Evolutionary conservation across 2,113 vertebrate genomes (phyloP).

Genomic region (Benitochromis conjunctus): DNA sequence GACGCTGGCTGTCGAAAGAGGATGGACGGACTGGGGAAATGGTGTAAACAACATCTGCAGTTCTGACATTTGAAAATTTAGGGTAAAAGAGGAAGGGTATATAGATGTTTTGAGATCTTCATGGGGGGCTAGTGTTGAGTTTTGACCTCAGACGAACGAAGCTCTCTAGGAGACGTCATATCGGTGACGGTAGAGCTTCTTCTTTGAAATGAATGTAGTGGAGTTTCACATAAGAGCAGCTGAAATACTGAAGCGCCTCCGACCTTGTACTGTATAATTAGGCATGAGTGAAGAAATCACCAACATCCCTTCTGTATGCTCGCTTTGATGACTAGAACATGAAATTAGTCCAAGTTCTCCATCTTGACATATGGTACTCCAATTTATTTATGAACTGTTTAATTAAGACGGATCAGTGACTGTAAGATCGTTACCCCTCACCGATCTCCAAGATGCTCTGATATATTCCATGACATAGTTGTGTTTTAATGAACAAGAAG

Average conservation of each 20-base stretch:
- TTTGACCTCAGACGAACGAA: constrained; percentile 33
- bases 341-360: constrained; percentile 4
- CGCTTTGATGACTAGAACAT: background rate
- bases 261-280: constrained; percentile 3
- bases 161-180: background rate
- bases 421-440: constrained; percentile 12
- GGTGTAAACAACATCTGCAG: constrained; percentile 20
- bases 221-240: background rate
- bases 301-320: background rate
- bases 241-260: background rate
- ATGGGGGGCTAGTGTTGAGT: constrained; percentile 19
- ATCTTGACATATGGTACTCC: constrained; percentile 22
- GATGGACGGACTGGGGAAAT: background rate
- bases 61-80: constrained; percentile 8
- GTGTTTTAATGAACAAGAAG: constrained; percentile 59
- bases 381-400: constrained; percentile 57
- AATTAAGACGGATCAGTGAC: constrained; percentile 56
- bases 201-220: background rate
- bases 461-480: constrained; percentile 47
- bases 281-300: constrained; percentile 18
- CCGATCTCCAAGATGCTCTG: constrained; percentile 7
- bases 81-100: constrained; percentile 18
- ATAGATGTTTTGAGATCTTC: constrained; percentile 7
- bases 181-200: background rate
- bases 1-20: constrained; percentile 28